Base-by-base conservation (phyloP, 1,140 invertebrate genomes). In the Battus philenor region DNA sequence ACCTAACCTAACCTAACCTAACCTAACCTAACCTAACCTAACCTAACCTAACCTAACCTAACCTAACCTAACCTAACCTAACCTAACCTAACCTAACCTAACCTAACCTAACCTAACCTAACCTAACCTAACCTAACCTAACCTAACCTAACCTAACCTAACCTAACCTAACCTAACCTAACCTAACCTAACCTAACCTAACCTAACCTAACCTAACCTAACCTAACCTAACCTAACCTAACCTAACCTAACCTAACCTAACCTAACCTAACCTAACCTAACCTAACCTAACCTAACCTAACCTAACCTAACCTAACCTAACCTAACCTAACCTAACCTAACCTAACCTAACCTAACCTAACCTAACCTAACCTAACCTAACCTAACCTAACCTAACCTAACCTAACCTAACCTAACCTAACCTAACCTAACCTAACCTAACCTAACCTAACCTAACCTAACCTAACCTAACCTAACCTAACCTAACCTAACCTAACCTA, bases 1-100 rank as follows among this genome's bases (percentile, higher is more conserved):
- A n/a, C n/a, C n/a, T n/a, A n/a, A n/a, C n/a, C n/a, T n/a, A n/a
- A n/a, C n/a, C n/a, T n/a, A n/a, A n/a, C n/a, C 64, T 47, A 54
- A 64, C 60, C 52, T 57, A 54, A 59, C 56, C 56, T 53, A 54
- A 59, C 55, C 55, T 50, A 54, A 54, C 52, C 56, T 47, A 70
- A n/a, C 64, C 66, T 52, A 65, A 62, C 60, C 66, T 52, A 66
- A 69, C 71, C 64, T 61, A 61, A 61, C 58, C 58, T 53, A 56
- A 61, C 55, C 63, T 55, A 67, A 61, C 60, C 66, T 56, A 64
- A 70, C 67, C 64, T 59, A 68, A 64, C 63, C 62, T 50, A 62
- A 63, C 66, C 55, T 54, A 68, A 63, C 62, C 59, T 57, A 64
- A 60, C 56, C 62, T 57, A 57, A 53, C 59, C 58, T 50, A 56